These are phyloP conservation scores for Chaunax sp. DNA, from an alignment of 2,797 vertebrate genomes.

Conservation along the genomic window DNA sequence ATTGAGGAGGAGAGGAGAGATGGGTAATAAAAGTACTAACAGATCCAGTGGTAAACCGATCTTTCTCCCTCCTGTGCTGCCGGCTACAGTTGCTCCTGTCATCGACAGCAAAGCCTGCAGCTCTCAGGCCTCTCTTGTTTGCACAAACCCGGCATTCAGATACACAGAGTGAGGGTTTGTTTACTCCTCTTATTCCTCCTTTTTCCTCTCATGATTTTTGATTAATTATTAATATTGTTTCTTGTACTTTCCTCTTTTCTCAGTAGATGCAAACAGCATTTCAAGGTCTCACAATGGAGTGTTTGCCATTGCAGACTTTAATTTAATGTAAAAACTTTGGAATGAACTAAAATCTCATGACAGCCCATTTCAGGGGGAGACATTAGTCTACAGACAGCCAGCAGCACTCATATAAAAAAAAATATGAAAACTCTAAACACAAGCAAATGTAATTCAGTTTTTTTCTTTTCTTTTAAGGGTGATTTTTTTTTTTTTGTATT, in stretches of 20 bases:
- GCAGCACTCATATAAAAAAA: constrained; percentile 10
- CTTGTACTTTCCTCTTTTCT: constrained; percentile 35
- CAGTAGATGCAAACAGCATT: constrained; percentile 17
- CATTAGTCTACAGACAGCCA: constrained; percentile 17
- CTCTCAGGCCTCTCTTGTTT: constrained; percentile 43
- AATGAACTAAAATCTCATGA: constrained; percentile 5
- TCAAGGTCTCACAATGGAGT: not conserved
- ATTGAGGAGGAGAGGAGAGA: constrained; percentile 3
- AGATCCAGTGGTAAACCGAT: constrained; percentile 36
- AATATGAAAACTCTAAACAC: constrained; percentile 11
- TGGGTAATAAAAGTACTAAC: not conserved
- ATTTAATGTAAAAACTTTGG: constrained; percentile 7
- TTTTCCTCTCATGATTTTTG: constrained; percentile 19
- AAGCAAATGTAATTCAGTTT: too few relatives aligned
- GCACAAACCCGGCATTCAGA: constrained; percentile 40
- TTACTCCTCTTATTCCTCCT: constrained; percentile 37
- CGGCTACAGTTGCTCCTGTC: constrained; percentile 40
- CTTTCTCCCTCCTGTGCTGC: constrained; percentile 29
- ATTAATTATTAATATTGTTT: constrained; percentile 61
- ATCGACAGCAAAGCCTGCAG: constrained; percentile 51
- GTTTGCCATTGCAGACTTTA: not conserved
- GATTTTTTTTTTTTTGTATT: constrained; percentile 12
- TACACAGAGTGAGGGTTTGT: constrained; percentile 46
- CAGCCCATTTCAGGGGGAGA: not conserved
- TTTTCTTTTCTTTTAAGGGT: too few relatives aligned